Evolutionary conservation across 2,113 vertebrate genomes (phyloP), one percentile per base, ranked within the genome.

Genomic region (Agapornis roseicollis): DNA sequence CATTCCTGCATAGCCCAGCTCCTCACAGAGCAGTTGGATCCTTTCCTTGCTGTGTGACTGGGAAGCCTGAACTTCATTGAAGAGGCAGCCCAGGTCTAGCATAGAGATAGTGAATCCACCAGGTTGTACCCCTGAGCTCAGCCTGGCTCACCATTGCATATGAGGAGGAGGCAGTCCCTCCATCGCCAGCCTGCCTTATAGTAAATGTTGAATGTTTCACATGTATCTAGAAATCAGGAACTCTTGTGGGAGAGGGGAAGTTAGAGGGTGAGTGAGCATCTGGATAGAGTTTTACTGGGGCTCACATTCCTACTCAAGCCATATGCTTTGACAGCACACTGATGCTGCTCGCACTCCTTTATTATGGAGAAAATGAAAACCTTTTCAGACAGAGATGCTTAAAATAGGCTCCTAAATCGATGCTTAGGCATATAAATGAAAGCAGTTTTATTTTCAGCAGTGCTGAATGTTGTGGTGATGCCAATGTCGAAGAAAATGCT

Each of bases 381-480:
- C 46, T 87, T 81, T 89, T 92, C 89, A 88, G 91, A 80, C 41
- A 46, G 63, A 89, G 49, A 37, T 89, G 71, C 81, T 91, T 89
- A 96, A 95, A 91, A 91, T 90, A 96, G 74, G 50, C 20, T 85
- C 46, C 27, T 83, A 82, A 95, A 69, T 87, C 17, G 0, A 91
- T 88, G 81, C 39, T 84, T 93, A 72, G 66, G 41, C 47, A 42
- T 87, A 90, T 92, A 95, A 95, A 95, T 91, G 94, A 89, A 92
- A 80, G 17, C 53, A 80, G 58, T 77, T 94, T 86, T 24, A 85
- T 95, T 92, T 91, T 93, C 79, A 91, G 85, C 68, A 66, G 29
- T 85, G 77, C 71, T 85, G 82, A 91, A 46, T 77, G 46, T 90
- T 95, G 74, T 94, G 90, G 39, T 80, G 71, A 50, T 93, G 74